Conservation (phyloP, 2,888 invertebrate genomes). For the Pycnomerus fuliginosus region DNA sequence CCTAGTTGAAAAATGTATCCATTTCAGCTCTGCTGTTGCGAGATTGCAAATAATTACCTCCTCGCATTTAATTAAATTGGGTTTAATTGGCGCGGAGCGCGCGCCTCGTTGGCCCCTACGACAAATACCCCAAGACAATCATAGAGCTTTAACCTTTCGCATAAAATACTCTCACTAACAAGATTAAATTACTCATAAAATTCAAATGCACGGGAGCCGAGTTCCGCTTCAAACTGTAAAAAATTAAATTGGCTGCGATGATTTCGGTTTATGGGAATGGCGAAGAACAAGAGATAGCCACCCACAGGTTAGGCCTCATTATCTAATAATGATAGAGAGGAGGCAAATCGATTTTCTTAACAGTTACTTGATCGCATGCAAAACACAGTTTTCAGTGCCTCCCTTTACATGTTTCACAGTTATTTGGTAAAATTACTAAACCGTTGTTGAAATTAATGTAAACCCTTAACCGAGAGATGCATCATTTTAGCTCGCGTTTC, state of each 20-base stretch:
- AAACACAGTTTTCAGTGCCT: slow-evolving; percentile 9
- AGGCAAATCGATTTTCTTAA: slow-evolving; percentile 3
- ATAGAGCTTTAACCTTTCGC: slow-evolving; percentile 12
- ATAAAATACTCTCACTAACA: slow-evolving; percentile 14
- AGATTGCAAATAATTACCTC: no score
- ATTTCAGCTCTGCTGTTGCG: no score
- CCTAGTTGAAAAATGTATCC: no score
- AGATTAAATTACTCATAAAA: slow-evolving; percentile 21
- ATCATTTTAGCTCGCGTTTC: no score
- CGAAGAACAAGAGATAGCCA: no score
- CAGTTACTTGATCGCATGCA: slow-evolving; percentile 17
- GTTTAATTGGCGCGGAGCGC: slow-evolving; percentile 5
- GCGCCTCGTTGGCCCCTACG: neutral
- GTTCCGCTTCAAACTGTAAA: slow-evolving; percentile 14
- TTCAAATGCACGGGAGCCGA: slow-evolving; percentile 6
- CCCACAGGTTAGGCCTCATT: slow-evolving; percentile 1
- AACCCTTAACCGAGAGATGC: no score
- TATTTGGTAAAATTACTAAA: no score
- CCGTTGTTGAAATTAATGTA: no score
- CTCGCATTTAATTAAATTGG: no score
- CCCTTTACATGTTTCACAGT: slow-evolving; percentile 17
- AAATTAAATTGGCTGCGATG: no score
- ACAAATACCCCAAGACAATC: slow-evolving; percentile 8
- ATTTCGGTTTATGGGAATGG: no score
- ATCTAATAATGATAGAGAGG: slow-evolving; percentile 8